Evolutionary conservation across 2,797 vertebrate genomes (phyloP).

Genomic region (Sphenodon punctatus): DNA sequence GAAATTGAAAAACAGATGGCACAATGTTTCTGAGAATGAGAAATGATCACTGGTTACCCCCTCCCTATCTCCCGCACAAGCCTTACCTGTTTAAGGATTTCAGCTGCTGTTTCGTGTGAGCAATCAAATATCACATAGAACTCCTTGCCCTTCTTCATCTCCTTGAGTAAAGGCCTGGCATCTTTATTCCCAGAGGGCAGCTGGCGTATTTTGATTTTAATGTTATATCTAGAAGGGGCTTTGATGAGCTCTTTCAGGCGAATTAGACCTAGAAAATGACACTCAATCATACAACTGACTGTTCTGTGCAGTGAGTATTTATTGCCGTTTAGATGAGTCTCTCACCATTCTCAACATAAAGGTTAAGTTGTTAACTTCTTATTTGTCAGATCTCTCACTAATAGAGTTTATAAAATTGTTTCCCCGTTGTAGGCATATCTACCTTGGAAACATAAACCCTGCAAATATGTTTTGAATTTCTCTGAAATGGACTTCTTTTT

Average conservation of each 20-base stretch:
- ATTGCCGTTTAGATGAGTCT: constrained; percentile 9
- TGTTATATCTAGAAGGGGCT: constrained; percentile 97
- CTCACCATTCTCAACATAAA: not conserved
- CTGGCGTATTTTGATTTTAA: constrained; percentile 98
- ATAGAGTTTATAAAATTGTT: not conserved
- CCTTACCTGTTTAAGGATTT: constrained; percentile 93
- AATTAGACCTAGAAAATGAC: constrained; percentile 86
- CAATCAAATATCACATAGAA: constrained; percentile 98
- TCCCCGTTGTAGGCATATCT: not conserved
- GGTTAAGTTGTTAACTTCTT: constrained; percentile 5
- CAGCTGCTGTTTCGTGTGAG: constrained; percentile 90
- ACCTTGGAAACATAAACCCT: constrained; percentile 7
- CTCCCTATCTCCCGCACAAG: fast-evolving
- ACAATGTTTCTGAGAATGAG: not conserved
- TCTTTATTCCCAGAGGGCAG: constrained; percentile 94
- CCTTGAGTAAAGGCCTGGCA: constrained; percentile 92
- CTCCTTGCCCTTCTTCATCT: constrained; percentile 98
- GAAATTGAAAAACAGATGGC: not conserved
- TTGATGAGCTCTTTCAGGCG: constrained; percentile 98
- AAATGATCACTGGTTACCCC: fast-evolving
- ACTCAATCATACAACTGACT: constrained; percentile 28
- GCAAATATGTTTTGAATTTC: not conserved
- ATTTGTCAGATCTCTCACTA: constrained; percentile 20
- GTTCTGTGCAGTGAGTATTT: constrained; percentile 9
- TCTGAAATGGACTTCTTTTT: not conserved